Conservation (phyloP, 2,888 invertebrate species). For the Sympetrum striolatum region DNA sequence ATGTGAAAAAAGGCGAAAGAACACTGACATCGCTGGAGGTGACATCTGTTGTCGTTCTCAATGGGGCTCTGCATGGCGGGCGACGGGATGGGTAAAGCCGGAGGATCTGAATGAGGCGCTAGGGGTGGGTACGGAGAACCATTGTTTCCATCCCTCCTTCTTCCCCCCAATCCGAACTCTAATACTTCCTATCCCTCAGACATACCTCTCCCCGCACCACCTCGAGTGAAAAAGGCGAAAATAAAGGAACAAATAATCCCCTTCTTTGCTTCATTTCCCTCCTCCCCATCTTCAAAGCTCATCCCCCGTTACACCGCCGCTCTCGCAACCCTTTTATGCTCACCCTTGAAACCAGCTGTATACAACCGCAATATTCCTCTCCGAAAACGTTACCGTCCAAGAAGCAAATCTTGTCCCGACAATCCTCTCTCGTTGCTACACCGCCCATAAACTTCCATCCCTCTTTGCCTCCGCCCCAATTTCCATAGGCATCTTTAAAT, state of each 20-base stretch:
- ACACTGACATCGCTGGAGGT: slow-evolving; percentile 44
- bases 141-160: slow-evolving; percentile 14
- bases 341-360: background rate
- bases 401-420: background rate
- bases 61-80: slow-evolving; percentile 1
- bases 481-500: slow-evolving; percentile 6
- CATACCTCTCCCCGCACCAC: background rate
- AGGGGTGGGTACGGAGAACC: background rate
- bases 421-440: background rate
- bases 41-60: slow-evolving; percentile 42
- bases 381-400: background rate
- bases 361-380: background rate
- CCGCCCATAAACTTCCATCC: background rate
- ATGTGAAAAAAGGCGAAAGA: slow-evolving; percentile 8
- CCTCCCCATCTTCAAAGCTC: slow-evolving; percentile 10
- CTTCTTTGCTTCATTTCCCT: slow-evolving; percentile 32
- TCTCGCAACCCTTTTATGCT: background rate
- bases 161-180: slow-evolving; percentile 3
- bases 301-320: background rate
- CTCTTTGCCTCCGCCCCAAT: background rate
- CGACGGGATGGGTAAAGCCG: background rate
- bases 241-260: slow-evolving; percentile 38
- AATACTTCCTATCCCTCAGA: slow-evolving; percentile 32
- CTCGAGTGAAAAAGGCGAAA: background rate
- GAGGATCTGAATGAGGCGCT: background rate